These are phyloP conservation scores for Muntiacus muntjak DNA, from an alignment of 2,113 vertebrate species.

Conservation along the genomic window DNA sequence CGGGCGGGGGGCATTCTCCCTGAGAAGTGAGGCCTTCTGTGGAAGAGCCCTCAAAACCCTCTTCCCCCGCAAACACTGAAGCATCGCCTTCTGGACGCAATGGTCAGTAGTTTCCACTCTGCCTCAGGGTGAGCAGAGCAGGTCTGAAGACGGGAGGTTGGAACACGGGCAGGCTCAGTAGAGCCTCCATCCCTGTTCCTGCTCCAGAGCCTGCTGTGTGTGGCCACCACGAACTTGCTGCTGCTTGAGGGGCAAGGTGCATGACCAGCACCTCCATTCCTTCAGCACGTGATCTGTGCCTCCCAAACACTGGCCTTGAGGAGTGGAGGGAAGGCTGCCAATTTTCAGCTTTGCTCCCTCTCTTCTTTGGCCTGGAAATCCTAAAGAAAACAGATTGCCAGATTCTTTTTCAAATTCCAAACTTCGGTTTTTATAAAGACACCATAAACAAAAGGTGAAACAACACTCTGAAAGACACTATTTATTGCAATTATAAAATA, in stretches of 20 bases:
- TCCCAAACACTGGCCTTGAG: background rate
- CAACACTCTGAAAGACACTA: background rate
- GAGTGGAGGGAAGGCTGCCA: background rate
- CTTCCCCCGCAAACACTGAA: background rate
- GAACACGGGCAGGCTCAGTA: background rate
- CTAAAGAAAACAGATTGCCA: background rate
- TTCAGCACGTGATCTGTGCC: background rate
- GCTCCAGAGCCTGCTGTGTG: background rate
- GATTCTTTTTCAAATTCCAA: background rate
- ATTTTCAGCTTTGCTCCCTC: background rate
- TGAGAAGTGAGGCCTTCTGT: background rate
- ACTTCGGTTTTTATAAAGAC: background rate
- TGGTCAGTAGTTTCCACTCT: background rate
- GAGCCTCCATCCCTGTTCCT: background rate
- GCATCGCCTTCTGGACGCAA: background rate
- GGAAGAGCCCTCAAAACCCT: background rate
- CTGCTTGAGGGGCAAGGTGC: background rate
- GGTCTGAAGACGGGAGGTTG: background rate
- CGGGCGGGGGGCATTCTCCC: background rate
- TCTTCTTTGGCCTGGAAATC: background rate
- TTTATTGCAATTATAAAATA: background rate
- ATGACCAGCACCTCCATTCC: background rate
- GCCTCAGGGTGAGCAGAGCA: background rate
- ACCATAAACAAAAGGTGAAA: background rate
- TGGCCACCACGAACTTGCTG: background rate